These are phyloP conservation scores for Toxonevra muliebris DNA, from an alignment of 2,888 invertebrate species.

Conservation along the genomic window DNA sequence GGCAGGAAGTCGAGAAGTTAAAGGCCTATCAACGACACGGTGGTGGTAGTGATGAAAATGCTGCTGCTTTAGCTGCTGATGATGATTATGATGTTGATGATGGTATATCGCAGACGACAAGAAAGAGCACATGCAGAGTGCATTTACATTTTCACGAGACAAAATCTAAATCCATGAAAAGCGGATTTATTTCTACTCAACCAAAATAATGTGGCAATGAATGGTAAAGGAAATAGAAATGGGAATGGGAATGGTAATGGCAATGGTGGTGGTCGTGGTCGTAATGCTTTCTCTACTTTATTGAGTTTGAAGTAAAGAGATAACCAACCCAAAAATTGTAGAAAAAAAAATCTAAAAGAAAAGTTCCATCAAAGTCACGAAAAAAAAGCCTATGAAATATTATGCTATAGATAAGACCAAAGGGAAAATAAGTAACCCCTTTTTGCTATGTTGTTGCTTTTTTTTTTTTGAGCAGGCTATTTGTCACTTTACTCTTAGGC, in stretches of 20 bases:
- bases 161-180: constrained; percentile 32
- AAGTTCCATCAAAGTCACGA: constrained; percentile 35
- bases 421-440: constrained; percentile 8
- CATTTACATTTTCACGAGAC: constrained; percentile 32
- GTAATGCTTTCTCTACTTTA: too few species aligned
- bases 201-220: too few species aligned
- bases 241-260: too few species aligned
- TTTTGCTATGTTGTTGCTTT: constrained; percentile 8
- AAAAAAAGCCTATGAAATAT: constrained; percentile 30
- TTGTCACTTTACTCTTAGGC: constrained; percentile 21
- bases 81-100: too few species aligned
- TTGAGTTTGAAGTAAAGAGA: background rate
- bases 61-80: too few species aligned
- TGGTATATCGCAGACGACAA: too few species aligned
- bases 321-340: background rate
- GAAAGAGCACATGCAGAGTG: constrained; percentile 18
- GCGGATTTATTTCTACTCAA: constrained; percentile 28
- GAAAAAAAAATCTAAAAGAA: constrained; percentile 8
- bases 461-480: constrained; percentile 1
- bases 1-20: too few species aligned
- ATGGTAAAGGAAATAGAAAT: too few species aligned
- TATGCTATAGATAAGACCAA: constrained; percentile 24
- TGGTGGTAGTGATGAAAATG: too few species aligned
- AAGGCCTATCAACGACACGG: too few species aligned
- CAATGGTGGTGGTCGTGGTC: too few species aligned